These are phyloP conservation scores for Tachysurus vachellii DNA, from an alignment of 2,113 vertebrate species.

Conservation along the genomic window DNA sequence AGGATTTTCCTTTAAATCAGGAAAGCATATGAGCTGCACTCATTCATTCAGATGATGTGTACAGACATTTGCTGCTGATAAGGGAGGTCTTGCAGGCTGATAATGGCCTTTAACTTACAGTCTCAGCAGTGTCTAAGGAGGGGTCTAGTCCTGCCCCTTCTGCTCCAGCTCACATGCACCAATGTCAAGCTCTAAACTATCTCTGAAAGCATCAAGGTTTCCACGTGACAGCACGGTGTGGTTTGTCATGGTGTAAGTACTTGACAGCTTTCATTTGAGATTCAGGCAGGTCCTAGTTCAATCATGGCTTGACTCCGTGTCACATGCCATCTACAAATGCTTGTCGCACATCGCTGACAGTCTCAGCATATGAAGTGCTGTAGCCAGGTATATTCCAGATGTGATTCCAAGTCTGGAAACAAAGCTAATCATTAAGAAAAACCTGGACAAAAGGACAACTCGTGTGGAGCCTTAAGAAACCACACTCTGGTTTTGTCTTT, in stretches of 20 bases:
- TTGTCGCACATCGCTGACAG: neutral
- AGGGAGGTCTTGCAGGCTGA: neutral
- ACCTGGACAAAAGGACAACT: neutral
- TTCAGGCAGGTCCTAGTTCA: neutral
- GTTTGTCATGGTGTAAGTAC: neutral
- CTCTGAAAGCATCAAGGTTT: neutral
- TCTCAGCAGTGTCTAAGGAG: neutral
- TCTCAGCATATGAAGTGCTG: neutral
- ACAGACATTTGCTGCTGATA: neutral
- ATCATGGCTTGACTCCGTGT: too few species aligned
- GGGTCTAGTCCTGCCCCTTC: neutral
- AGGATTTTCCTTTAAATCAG: too few species aligned
- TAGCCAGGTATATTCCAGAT: neutral
- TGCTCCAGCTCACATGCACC: neutral
- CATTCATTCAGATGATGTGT: neutral
- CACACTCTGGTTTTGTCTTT: neutral
- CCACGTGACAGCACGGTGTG: neutral
- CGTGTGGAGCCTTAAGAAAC: neutral
- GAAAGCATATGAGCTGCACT: neutral
- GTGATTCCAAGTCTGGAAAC: neutral
- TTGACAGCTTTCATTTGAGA: neutral
- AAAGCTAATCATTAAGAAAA: neutral
- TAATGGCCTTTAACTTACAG: neutral
- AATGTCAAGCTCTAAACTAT: neutral
- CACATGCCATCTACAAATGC: neutral